Evolutionary conservation across 1,140 invertebrate genomes (phyloP), one percentile per base, ranked within the genome.

Genomic region (Drosophila pectinifera): DNA sequence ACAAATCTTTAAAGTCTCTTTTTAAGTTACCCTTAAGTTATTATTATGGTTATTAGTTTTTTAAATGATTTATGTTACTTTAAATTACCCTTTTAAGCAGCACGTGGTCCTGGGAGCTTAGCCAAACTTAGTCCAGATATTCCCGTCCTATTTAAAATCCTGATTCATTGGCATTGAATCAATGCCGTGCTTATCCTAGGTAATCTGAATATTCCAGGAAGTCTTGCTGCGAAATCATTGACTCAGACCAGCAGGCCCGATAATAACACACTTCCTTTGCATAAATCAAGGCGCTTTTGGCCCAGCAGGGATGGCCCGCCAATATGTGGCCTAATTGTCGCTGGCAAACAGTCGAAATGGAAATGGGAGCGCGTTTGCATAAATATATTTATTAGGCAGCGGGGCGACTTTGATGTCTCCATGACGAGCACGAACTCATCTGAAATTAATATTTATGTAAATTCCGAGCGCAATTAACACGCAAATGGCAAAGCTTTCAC

Each of bases 391-490:
- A 89, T 83, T 61, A 79, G 63, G 24, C 42, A 45, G 41, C 48
- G 55, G 46, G 41, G 58, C 41, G 51, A 11, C 79, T 86, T 88
- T 86, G 83, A 86, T 77, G 75, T 83, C 46, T 46, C 16, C 41
- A 70, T n/a, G 59, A 56, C 41, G 41, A 38, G 38, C 70, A 51
- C 42, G 34, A 74, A 67, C 54, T 67, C 69, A 57, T 72, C 24
- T 58, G 54, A 62, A 72, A 76, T 80, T 39, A 61, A 70, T 80
- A 80, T 75, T 80, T 80, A 76, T 74, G 79, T 75, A 70, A 74
- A 75, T 79, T 43, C 61, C 56, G 53, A 49, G 48, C 78, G 64
- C 65, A 86, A 88, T 88, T 88, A 89, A 77, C 80, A 84, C 76
- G 67, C 77, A 74, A 78, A 81, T 61, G 63, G 48, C 31, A 78